Conservation (phyloP, 1,140 invertebrate genomes). For the Aphaenogaster ashmeadi region DNA sequence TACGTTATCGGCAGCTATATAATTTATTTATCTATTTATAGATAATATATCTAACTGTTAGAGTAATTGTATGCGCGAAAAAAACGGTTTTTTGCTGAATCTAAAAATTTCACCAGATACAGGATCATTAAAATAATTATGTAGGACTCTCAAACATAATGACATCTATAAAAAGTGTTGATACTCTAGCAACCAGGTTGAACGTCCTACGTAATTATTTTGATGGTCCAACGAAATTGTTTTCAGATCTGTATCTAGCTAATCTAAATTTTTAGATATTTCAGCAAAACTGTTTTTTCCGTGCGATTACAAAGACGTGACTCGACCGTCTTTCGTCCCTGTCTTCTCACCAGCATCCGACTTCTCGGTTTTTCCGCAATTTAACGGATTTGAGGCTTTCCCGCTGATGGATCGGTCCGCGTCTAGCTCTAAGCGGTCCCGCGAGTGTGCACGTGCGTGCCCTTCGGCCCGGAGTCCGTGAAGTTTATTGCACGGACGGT, state of each 20-base stretch:
- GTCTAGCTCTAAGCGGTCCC: neutral
- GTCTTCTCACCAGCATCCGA: neutral
- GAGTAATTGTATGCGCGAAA: neutral
- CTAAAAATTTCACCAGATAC: too few species aligned
- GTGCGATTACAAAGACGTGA: neutral
- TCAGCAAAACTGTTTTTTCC: too few species aligned
- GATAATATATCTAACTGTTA: neutral
- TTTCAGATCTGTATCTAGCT: too few species aligned
- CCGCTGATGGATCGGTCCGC: neutral
- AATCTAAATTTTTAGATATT: too few species aligned
- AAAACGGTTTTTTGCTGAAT: too few species aligned
- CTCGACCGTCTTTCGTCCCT: neutral
- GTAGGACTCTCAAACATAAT: too few species aligned
- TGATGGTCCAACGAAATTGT: too few species aligned
- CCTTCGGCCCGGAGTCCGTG: conserved; percentile 69
- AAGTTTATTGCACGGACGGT: conserved; percentile 71
- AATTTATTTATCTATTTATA: conserved; percentile 12
- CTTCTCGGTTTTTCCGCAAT: neutral
- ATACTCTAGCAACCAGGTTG: too few species aligned
- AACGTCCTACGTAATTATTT: too few species aligned
- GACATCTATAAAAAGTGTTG: too few species aligned
- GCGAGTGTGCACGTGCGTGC: conserved; percentile 66
- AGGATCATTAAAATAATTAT: too few species aligned
- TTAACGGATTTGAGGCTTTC: neutral
- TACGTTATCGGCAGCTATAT: conserved; percentile 14